A percentile compares a stretch with the other conserved stretches of the same genome.
These are phyloP conservation scores for Holacanthus passer DNA, from an alignment of 2,113 vertebrate species.

Conservation along the genomic window DNA sequence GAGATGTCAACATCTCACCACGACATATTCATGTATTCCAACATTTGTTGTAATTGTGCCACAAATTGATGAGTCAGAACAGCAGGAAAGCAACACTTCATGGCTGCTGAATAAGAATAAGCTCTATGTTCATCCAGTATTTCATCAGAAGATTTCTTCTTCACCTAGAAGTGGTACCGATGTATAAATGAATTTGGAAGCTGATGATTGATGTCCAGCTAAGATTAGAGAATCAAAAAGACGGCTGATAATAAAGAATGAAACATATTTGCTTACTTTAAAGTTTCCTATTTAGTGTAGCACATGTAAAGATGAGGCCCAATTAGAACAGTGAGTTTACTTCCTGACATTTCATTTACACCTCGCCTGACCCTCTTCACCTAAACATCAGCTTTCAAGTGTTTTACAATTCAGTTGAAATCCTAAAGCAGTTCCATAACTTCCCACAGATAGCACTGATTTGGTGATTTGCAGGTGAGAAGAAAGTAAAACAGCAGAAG, in stretches of 20 bases:
- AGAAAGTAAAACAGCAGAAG: too few species aligned
- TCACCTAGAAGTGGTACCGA: neutral
- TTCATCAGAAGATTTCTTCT: neutral
- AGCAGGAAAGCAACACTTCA: conserved; percentile 8
- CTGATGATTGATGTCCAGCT: neutral
- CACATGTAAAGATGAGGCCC: neutral
- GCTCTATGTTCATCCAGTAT: neutral
- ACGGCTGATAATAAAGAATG: neutral
- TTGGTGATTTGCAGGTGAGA: too few species aligned
- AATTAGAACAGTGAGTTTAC: neutral
- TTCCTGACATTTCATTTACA: too few species aligned
- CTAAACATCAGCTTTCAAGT: too few species aligned
- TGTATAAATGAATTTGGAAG: neutral
- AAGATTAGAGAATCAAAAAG: neutral
- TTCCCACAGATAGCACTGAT: too few species aligned
- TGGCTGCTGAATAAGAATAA: conserved; percentile 4
- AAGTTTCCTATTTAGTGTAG: too few species aligned
- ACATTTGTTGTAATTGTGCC: conserved; percentile 15
- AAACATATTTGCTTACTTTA: neutral
- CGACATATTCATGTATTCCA: neutral
- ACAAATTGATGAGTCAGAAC: conserved; percentile 21
- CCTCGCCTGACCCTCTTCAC: neutral
- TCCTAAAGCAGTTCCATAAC: too few species aligned
- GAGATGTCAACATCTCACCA: neutral
- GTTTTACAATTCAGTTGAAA: too few species aligned